Evolutionary conservation across 2,113 vertebrate species (phyloP).

Genomic region (Oxyura jamaicensis): DNA sequence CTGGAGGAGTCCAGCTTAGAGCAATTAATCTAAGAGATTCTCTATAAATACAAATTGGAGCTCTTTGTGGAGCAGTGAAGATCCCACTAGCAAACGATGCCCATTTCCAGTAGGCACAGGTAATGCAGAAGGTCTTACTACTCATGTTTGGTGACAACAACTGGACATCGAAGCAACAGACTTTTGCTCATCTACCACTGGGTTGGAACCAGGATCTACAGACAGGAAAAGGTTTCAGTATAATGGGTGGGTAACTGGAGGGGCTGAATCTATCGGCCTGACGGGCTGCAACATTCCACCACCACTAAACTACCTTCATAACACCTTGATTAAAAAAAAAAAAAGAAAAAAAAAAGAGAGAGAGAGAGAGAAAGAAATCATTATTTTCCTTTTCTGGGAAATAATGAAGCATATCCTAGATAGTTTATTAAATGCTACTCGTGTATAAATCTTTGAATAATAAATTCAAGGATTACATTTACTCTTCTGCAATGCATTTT

Average conservation of each 20-base stretch:
- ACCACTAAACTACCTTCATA: not conserved
- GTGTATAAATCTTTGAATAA: not conserved
- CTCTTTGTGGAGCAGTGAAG: not conserved
- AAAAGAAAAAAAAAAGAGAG: too few species aligned
- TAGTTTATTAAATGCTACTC: not conserved
- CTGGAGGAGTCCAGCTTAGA: not conserved
- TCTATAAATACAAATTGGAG: not conserved
- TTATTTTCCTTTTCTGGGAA: not conserved
- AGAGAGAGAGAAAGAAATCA: not conserved
- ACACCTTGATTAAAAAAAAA: not conserved
- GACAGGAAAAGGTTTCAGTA: not conserved
- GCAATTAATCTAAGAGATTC: not conserved
- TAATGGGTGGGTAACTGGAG: not conserved
- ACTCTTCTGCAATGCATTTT: not conserved
- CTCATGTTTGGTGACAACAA: not conserved
- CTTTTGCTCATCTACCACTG: not conserved
- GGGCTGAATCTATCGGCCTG: not conserved
- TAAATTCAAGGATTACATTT: not conserved
- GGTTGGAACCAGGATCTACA: not conserved
- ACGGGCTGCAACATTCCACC: not conserved
- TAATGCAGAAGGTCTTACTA: not conserved
- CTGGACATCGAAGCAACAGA: not conserved
- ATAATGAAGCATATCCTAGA: not conserved
- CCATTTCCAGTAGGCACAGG: not conserved
- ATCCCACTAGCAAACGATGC: not conserved